Conservation (phyloP, 2,113 vertebrate genomes). For the Marcusenius ussheri region DNA sequence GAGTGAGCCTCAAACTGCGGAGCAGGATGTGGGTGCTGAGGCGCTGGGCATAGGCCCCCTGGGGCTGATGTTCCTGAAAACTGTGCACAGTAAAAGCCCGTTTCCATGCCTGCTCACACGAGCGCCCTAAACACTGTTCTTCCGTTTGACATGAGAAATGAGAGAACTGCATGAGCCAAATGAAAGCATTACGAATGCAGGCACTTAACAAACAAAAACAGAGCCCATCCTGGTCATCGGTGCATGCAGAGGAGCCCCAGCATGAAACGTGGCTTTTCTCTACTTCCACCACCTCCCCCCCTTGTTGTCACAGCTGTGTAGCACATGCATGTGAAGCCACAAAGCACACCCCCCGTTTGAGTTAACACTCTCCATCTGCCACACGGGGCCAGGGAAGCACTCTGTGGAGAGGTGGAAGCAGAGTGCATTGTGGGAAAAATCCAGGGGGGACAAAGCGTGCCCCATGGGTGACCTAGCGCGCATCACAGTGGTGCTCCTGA, state of each 20-base stretch:
- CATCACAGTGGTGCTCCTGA: background rate
- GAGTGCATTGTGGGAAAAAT: background rate
- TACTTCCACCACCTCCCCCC: background rate
- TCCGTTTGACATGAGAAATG: background rate
- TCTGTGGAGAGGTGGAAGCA: background rate
- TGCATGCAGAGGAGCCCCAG: background rate
- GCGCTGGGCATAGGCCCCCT: background rate
- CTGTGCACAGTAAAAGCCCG: background rate
- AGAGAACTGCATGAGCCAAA: background rate
- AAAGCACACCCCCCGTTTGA: background rate
- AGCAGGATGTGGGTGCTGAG: background rate
- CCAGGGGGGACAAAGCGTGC: background rate
- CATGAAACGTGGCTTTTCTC: background rate
- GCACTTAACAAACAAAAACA: background rate
- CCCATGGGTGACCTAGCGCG: background rate
- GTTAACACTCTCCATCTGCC: conserved; percentile 4
- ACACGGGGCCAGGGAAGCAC: background rate
- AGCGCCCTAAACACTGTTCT: background rate
- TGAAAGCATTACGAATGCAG: background rate
- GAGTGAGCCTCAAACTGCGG: background rate
- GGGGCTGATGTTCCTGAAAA: background rate
- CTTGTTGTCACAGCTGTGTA: conserved; percentile 11
- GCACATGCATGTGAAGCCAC: conserved; percentile 8
- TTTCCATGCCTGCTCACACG: background rate
- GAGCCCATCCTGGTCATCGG: background rate